Base-by-base conservation (phyloP, 2,797 vertebrate species). In the Chaenodraco wilsoni region DNA sequence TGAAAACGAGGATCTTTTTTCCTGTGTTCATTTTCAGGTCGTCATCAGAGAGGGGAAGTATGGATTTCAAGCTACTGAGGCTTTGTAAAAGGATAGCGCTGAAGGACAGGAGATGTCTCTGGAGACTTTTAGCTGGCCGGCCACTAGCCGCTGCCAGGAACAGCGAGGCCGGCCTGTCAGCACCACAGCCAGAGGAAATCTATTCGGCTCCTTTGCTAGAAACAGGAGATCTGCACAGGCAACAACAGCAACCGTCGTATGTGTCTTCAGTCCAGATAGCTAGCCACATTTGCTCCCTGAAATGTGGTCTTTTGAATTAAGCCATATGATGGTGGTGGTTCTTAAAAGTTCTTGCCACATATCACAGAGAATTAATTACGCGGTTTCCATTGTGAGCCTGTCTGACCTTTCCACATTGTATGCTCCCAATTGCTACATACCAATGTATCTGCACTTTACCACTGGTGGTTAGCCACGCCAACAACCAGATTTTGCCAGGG, bases 41-140 rank as follows among this genome's bases (percentile, higher is more conserved):
- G 52, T 86, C 87, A 84, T 82, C 74, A 78, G 44, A 82, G 72
- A 76, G 74, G 67, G 78, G 67, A 87, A 72, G 90, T 91, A 87
- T 92, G 70, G 88, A 89, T 92, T 91, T 90, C 90, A 87, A 65
- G 76, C 76, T 72, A 84, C 84, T 69, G 79, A 81, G 76, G 80
- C 70, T 87, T 87, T 91, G 90, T 89, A 93, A 92, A 87, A 87
- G 79, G 89, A 94, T 86, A 90, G 86, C 31, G 33, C 83, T 78
- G 76, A 88, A 86, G 84, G 84, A 91, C 84, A 85, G 65, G 72
- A 81, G 79, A 66, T 27, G 81, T 85, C 87, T 90, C 88, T 23
- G 16, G 88, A 87, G 88, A 76, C 84, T 45, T 62, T 75, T 62
- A 79, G 85, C 86, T 76, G 78, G 81, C 81, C 33, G 67, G 84